Evolutionary conservation across 2,888 invertebrate species (phyloP), one percentile per base, ranked within the genome.

Genomic region (Yponomeuta malinellus): DNA sequence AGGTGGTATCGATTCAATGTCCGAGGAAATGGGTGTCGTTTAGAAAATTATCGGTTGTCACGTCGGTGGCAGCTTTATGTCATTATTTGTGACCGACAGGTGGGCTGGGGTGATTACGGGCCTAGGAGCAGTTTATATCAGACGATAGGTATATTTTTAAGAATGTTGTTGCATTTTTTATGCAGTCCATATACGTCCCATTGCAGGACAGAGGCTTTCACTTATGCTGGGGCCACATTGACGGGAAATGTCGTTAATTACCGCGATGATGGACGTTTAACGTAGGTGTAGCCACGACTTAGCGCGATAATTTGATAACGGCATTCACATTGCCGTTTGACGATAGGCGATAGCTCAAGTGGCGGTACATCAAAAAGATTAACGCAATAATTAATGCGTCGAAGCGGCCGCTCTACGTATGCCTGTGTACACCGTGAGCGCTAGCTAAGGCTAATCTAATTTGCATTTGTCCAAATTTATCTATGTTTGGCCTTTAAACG

Each of bases 321-420:
- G 23, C 23, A 23, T 23, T 23, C 23, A 23, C 23, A 23, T 23
- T 23, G 23, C 23, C 23, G 23, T 23, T 70, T 72, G 71, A 63
- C 70, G 69, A 70, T 72, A 71, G 72, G 71, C 72, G 69, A 72
- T 71, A 72, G 48, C 72, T 71, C 72, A 68, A 71, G 72, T 71
- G 72, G 70, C 70, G 71, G 69, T 69, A 71, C 71, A 69, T 73
- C 70, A 71, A 64, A 69, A 63, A 70, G 68, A 70, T 63, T 68
- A 71, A 71, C 70, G 33, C 63, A 37, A 15, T 12, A 63, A 63
- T 37, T 63, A 37, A 37, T 23, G 43, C 64, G 10, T 4, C 5
- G 37, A 37, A 37, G 23, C 12, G 70, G 70, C 70, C 66, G 66
- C 67, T 66, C 31, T 70, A 70, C 70, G 69, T 71, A 5, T 37